These are phyloP conservation scores for Geodia barretti DNA, from an alignment of 37 sponge, comb jelly and placozoan genomes.

Conservation along the genomic window DNA sequence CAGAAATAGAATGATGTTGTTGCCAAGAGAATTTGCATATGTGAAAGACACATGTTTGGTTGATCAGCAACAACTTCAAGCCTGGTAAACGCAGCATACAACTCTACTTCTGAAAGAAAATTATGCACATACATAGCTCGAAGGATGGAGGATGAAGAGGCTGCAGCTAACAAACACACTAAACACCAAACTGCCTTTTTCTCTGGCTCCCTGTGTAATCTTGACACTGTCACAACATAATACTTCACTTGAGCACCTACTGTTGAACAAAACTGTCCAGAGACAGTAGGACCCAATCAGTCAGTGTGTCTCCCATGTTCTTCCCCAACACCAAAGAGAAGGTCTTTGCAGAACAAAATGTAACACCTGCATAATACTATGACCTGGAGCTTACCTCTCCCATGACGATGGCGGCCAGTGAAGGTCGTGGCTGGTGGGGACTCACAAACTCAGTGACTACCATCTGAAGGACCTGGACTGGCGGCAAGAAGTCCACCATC, in stretches of 20 bases:
- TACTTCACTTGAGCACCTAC: slow-evolving; percentile 23
- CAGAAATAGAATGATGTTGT: neutral
- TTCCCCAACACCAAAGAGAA: slow-evolving; percentile 36
- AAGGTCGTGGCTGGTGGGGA: slow-evolving; percentile 62
- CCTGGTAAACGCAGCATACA: neutral
- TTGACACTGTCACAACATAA: neutral
- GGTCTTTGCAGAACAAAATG: slow-evolving; percentile 6
- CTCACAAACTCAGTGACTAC: slow-evolving; percentile 71
- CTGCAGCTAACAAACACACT: slow-evolving; percentile 33
- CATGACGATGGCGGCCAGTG: slow-evolving; percentile 48
- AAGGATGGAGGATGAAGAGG: slow-evolving; percentile 16
- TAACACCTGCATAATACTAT: neutral
- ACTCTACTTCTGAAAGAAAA: neutral
- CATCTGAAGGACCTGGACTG: slow-evolving; percentile 49
- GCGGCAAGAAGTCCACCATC: slow-evolving; percentile 63
- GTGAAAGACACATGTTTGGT: neutral
- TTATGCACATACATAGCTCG: slow-evolving; percentile 28
- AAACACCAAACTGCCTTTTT: slow-evolving; percentile 42
- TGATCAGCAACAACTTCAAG: slow-evolving; percentile 3
- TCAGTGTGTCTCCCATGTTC: slow-evolving; percentile 13
- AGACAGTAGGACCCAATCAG: slow-evolving; percentile 65
- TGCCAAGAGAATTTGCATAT: neutral
- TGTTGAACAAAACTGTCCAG: slow-evolving; percentile 68
- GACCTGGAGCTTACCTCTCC: slow-evolving; percentile 52
- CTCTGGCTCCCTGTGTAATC: slow-evolving; percentile 44